phyloP scores from a whole-genome alignment of 2,113 vertebrate genomes.

The Onychorhynchus coronatus region DNA sequence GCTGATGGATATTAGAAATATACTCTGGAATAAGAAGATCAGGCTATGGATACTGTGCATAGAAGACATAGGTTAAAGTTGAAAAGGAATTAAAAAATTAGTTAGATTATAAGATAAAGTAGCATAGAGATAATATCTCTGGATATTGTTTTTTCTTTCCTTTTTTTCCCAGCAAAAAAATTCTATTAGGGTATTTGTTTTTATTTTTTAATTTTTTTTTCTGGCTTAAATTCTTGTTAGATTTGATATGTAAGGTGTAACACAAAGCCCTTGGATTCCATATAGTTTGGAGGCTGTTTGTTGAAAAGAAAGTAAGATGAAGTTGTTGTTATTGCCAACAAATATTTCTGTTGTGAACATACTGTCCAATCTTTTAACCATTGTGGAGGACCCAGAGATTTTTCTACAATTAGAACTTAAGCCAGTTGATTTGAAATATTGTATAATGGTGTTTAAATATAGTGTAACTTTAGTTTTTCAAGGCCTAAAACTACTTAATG shows the following conservation, averaged over 20 bases:
- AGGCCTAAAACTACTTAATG: not conserved
- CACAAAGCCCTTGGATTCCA: not conserved
- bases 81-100: not conserved
- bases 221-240: not conserved
- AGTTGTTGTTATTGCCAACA: too few species aligned
- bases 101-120: not conserved
- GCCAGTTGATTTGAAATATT: not conserved
- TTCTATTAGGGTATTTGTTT: not conserved
- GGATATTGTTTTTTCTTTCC: not conserved
- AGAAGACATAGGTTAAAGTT: not conserved
- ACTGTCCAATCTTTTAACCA: not conserved
- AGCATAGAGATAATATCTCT: not conserved
- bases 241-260: not conserved
- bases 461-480: not conserved
- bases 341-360: conserved; percentile 37
- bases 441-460: not conserved
- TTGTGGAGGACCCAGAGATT: not conserved
- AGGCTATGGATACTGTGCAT: not conserved
- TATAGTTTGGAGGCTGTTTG: not conserved
- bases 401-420: conserved; percentile 3
- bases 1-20: not conserved
- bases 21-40: not conserved
- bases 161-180: not conserved
- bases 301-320: too few species aligned
- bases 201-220: not conserved